These are phyloP conservation scores for Microcebus griseorufus DNA, from an alignment of 2,113 vertebrate genomes.

Conservation along the genomic window DNA sequence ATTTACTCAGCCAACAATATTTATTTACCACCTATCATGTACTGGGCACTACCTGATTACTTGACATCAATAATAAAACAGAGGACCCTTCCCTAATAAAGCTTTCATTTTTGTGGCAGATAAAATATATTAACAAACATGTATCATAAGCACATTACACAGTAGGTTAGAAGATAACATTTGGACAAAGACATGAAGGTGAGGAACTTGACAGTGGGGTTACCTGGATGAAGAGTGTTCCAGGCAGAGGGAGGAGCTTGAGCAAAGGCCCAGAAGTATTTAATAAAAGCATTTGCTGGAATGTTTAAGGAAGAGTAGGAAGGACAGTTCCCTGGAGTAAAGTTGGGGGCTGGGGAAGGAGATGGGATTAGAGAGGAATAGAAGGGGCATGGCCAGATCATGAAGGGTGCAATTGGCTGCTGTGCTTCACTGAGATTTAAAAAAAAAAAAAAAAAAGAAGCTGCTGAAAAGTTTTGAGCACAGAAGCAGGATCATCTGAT, in stretches of 20 bases:
- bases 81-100: not conserved
- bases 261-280: not conserved
- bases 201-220: not conserved
- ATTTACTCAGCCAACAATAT: not conserved
- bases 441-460: not conserved
- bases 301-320: not conserved
- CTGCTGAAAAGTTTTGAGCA: not conserved
- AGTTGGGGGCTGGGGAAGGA: rapidly evolving
- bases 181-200: not conserved
- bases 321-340: too few species aligned
- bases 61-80: not conserved
- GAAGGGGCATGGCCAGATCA: too few species aligned
- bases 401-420: not conserved
- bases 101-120: not conserved
- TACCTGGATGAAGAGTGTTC: not conserved
- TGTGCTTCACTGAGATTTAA: not conserved
- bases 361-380: not conserved
- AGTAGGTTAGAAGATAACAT: not conserved
- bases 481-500: not conserved
- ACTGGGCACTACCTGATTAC: not conserved
- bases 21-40: not conserved
- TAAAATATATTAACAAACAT: not conserved
- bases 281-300: not conserved
- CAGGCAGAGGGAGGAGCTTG: not conserved
- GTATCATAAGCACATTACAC: not conserved